Evolutionary conservation across 64 coral and sea anemone species (phyloP).

Genomic region (Orbicella faveolata): DNA sequence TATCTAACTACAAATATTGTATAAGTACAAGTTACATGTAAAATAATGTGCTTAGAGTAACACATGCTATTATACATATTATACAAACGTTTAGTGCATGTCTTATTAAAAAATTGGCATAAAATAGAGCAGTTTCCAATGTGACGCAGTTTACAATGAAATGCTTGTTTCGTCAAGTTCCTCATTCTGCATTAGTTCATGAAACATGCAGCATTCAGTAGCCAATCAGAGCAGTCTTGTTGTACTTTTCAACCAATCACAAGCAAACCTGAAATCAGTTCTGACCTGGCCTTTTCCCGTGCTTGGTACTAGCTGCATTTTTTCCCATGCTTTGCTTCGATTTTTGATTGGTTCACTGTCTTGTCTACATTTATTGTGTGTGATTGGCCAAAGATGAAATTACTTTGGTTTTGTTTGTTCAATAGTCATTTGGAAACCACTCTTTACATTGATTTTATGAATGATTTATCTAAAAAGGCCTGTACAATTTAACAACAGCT

Average conservation of each 20-base stretch:
- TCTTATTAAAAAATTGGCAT: not conserved
- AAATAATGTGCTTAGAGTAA: not conserved
- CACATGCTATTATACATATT: not conserved
- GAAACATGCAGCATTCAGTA: too few species aligned
- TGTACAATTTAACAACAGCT: not conserved
- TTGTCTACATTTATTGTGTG: not conserved
- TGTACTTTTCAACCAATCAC: not conserved
- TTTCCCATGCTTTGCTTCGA: not conserved
- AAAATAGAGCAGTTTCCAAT: not conserved
- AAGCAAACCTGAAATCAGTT: too few species aligned
- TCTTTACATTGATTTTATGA: not conserved
- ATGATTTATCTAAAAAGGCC: not conserved
- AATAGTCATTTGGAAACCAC: not conserved
- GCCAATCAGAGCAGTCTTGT: too few species aligned
- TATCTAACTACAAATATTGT: not conserved
- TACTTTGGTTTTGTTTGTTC: not conserved
- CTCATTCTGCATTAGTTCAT: too few species aligned
- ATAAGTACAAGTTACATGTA: slow-evolving; percentile 11
- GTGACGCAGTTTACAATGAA: not conserved
- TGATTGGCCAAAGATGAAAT: not conserved
- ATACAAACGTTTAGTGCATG: not conserved
- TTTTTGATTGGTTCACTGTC: not conserved
- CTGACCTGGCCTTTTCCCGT: too few species aligned
- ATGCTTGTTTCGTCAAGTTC: too few species aligned
- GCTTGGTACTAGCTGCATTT: not conserved